phyloP scores from a whole-genome alignment of 2,888 invertebrate species.

The Hydroisotoma schaefferi region DNA sequence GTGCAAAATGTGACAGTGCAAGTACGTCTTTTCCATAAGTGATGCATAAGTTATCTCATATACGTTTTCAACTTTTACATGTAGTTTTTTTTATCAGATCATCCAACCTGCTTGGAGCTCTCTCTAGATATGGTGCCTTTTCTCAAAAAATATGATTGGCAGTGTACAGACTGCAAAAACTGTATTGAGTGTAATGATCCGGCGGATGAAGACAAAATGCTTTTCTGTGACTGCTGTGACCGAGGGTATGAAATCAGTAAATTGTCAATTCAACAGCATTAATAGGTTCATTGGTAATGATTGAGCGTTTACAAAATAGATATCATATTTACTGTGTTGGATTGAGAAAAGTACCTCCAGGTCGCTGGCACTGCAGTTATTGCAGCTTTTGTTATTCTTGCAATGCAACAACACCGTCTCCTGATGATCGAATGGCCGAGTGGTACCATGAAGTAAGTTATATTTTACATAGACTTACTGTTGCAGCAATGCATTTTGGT shows the following conservation, averaged over 20 bases:
- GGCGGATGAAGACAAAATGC: slow-evolving; percentile 83
- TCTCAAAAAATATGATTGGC: slow-evolving; percentile 84
- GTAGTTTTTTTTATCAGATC: slow-evolving; percentile 58
- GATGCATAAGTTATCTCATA: no score
- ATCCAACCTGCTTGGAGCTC: slow-evolving; percentile 84
- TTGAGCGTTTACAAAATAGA: no score
- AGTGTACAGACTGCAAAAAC: slow-evolving; percentile 88
- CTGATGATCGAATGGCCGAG: slow-evolving; percentile 51
- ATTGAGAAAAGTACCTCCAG: slow-evolving; percentile 71
- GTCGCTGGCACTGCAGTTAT: slow-evolving; percentile 84
- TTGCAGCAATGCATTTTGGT: no score
- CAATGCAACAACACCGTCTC: slow-evolving; percentile 55
- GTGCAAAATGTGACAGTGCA: slow-evolving; percentile 58
- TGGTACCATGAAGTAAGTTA: slow-evolving; percentile 56
- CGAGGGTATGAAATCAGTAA: slow-evolving; percentile 68
- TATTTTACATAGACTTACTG: no score
- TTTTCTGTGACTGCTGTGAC: slow-evolving; percentile 92
- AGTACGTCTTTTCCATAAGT: slow-evolving; percentile 28
- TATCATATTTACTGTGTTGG: slow-evolving; percentile 91
- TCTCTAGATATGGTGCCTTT: slow-evolving; percentile 76
- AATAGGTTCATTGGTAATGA: slow-evolving; percentile 4
- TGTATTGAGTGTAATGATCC: slow-evolving; percentile 79
- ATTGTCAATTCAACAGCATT: neutral
- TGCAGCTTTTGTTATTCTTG: slow-evolving; percentile 66
- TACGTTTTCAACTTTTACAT: no score